Evolutionary conservation across 2,888 invertebrate genomes (phyloP), one percentile per base, ranked within the genome.

Genomic region (Crossocerus cetratus): DNA sequence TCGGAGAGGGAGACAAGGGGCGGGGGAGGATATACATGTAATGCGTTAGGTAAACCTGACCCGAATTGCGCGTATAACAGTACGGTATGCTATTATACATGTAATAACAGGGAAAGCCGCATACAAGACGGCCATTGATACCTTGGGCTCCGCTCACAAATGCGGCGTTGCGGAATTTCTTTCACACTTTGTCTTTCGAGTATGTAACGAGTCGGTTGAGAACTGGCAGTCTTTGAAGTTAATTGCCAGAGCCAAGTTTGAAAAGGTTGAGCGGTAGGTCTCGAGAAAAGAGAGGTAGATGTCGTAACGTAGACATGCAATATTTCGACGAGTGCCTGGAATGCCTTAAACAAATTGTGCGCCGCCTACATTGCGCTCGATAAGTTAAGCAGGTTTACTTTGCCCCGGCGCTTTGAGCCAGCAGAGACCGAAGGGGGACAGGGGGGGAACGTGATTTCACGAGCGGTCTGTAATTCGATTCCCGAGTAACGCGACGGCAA

Each of bases 391-490:
- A 32, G 32, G 32, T 32, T 32, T 32, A 32, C 32, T 32, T 32
- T 32, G 8, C 32, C 11, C 23, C 5, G 21, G 32, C 57, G 60
- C 72, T 74, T 68, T 74, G 72, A 72, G 54, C 58, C 60, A 43
- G 53, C 44, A 23, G 59, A 67, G 43, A 62, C 60, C 22, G 21
- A 58, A 67, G 57, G 59, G 62, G 60, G 56, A 49, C 64, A 49
- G 49, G 65, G 68, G 32, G 8, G 32, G 11, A 11, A 32, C 32
- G 32, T 59, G 60, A 60, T 67, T 67, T 61, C 53, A 57, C 56
- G 42, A 67, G 61, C 42, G 68, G 68, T 43, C 16, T 44, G 62
- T 72, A 74, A 72, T 72, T 72, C 58, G 61, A 74, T 74, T 72
- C 65, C 68, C 58, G 23, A 32, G 32, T 42, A 56, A 22, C 18